A percentile compares a stretch with the other conserved stretches of the same genome.
These are phyloP conservation scores for Nephrotoma guestfalica DNA, from an alignment of 2,888 invertebrate genomes.

Conservation along the genomic window DNA sequence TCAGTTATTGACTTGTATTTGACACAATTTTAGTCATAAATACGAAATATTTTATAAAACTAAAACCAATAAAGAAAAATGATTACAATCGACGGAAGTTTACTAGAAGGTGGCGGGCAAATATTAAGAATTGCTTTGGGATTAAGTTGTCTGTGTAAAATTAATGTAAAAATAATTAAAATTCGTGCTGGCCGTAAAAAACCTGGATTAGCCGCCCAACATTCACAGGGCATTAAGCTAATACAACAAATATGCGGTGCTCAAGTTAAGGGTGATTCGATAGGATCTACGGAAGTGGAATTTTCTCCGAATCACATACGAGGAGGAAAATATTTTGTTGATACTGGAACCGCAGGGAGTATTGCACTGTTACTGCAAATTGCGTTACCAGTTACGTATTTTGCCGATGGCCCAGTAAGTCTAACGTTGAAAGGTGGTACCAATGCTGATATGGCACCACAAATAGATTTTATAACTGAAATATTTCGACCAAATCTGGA, in stretches of 20 bases:
- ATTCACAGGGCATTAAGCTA: conserved; percentile 66
- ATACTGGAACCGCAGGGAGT: conserved; percentile 76
- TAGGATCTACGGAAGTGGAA: conserved; percentile 63
- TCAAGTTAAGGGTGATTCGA: conserved; percentile 46
- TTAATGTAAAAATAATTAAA: conserved; percentile 58
- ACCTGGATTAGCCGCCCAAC: conserved; percentile 72
- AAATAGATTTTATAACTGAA: conserved; percentile 67
- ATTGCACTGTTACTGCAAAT: conserved; percentile 70
- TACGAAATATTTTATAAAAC: not conserved
- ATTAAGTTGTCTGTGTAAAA: conserved; percentile 57
- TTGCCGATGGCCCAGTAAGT: conserved; percentile 40
- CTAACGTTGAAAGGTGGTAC: conserved; percentile 68
- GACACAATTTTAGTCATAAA: not conserved
- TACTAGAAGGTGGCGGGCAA: conserved; percentile 83
- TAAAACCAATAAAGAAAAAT: conserved; percentile 12
- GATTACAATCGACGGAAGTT: conserved; percentile 60
- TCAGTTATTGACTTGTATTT: not conserved
- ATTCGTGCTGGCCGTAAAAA: conserved; percentile 69
- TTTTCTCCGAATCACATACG: conserved; percentile 50
- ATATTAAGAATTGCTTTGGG: conserved; percentile 68
- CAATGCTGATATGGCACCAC: conserved; percentile 84
- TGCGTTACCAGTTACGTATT: conserved; percentile 63
- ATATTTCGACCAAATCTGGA: conserved; percentile 57
- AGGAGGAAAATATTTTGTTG: conserved; percentile 51
- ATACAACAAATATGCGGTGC: conserved; percentile 61